phyloP scores from a whole-genome alignment of 2,797 vertebrate species.

The Sarcophilus harrisii region DNA sequence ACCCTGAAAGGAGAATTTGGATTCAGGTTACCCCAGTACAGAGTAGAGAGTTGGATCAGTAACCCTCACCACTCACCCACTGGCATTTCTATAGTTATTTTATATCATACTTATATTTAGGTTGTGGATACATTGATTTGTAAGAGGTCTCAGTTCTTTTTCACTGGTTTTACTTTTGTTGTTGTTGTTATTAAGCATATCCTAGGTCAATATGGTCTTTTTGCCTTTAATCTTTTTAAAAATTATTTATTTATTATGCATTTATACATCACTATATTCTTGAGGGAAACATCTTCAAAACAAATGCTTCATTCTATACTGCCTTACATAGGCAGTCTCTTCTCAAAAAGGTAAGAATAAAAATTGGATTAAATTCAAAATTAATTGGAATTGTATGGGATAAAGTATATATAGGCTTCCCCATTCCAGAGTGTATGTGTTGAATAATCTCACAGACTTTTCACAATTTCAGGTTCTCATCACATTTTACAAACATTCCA shows the following conservation, averaged over 20 bases:
- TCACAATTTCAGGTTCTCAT: not conserved
- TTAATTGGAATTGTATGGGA: not conserved
- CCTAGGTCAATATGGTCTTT: not conserved
- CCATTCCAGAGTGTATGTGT: not conserved
- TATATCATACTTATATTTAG: not conserved
- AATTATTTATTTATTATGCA: not conserved
- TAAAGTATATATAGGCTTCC: not conserved
- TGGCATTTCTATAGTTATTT: not conserved
- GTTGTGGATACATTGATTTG: not conserved
- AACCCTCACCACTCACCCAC: not conserved
- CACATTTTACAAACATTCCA: not conserved
- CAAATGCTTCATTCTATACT: not conserved
- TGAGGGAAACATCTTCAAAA: not conserved
- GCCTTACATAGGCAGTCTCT: not conserved
- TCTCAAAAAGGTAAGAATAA: not conserved
- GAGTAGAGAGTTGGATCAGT: not conserved
- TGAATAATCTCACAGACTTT: not conserved
- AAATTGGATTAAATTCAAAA: not conserved
- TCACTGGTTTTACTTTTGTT: not conserved
- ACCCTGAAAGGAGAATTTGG: constrained; percentile 19
- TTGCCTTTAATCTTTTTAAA: too few species aligned
- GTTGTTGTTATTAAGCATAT: not conserved
- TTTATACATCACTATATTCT: not conserved
- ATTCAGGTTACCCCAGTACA: constrained; percentile 6
- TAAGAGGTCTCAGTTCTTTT: not conserved